Evolutionary conservation across 2,113 vertebrate genomes (phyloP).

Genomic region (Boleophthalmus pectinirostris): DNA sequence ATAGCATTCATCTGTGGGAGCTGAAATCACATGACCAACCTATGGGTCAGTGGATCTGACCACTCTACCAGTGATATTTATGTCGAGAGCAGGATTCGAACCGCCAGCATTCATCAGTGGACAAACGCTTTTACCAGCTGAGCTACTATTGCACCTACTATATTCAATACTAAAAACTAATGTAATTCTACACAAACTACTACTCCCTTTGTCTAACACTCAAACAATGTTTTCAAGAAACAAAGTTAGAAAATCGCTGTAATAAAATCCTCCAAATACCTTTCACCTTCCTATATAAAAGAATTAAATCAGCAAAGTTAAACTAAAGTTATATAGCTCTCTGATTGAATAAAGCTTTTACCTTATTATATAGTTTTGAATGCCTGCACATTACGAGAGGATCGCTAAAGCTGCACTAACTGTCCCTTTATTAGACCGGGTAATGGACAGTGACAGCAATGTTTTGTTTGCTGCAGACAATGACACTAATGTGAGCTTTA

Average conservation of each 20-base stretch:
- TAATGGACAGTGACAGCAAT: slow-evolving; percentile 9
- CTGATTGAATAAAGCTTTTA: neutral
- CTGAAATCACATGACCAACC: no score
- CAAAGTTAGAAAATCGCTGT: neutral
- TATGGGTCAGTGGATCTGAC: no score
- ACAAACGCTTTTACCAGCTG: no score
- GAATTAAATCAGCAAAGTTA: neutral
- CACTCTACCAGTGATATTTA: no score
- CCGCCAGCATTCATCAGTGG: no score
- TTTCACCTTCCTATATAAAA: neutral
- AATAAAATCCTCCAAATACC: neutral
- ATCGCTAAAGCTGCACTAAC: neutral
- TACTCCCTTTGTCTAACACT: neutral
- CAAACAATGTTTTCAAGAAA: neutral
- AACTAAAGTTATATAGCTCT: neutral
- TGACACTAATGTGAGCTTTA: slow-evolving; percentile 45
- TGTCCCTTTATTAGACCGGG: neutral
- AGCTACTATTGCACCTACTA: no score
- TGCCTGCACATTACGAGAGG: slow-evolving; percentile 1
- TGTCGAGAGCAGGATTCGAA: no score
- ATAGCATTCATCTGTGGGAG: no score
- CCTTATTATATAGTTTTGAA: slow-evolving; percentile 1
- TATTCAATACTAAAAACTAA: no score
- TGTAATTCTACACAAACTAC: neutral
- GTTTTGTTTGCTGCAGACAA: slow-evolving; percentile 29